Base-by-base conservation (phyloP, 2,888 invertebrate genomes). In the Notocelia uddmanniana region DNA sequence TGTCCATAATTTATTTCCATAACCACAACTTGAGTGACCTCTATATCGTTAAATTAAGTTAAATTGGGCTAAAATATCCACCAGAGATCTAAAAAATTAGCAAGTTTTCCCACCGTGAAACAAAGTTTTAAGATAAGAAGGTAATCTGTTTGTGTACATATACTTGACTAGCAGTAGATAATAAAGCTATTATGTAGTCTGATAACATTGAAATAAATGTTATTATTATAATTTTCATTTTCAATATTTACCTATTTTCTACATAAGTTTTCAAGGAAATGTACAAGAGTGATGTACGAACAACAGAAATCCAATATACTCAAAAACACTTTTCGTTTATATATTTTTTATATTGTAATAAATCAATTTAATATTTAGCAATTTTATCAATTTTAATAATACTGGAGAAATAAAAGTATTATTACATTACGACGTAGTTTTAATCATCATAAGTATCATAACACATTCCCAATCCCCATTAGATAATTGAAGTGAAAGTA, bases 61-160 rank as follows among this genome's bases (percentile, higher is more conserved):
- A 78, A 76, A 79, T 78, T 85, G 84, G 85, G 85, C 86, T 89
- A 85, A 91, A 81, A 80, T 80, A 86, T 88, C 92, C 91, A 92
- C 92, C 92, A 86, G 87, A 89, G 80, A 87, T 86, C 80, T 86
- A 86, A 88, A 85, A 37, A 89, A 84, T 82, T 84, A 84, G 82
- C 82, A 88, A 90, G 87, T 89, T 83, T 91, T 92, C 93, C 93
- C 93, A 93, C 93, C 93, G 93, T 89, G 76, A 90, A 85, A 86
- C 83, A 86, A 89, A 88, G 84, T 90, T 83, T 84, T 90, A 85
- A 83, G 80, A 82, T 87, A 87, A 82, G 86, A 83, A 79, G 83
- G 84, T 84, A 81, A 82, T 81, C 79, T 85, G 82, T 85, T 82
- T 85, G 81, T 87, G 83, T 83, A 81, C 86, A 85, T 87, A 87